Base-by-base conservation (phyloP, 2,888 invertebrate genomes). In the Caenorhabditis japonica region DNA sequence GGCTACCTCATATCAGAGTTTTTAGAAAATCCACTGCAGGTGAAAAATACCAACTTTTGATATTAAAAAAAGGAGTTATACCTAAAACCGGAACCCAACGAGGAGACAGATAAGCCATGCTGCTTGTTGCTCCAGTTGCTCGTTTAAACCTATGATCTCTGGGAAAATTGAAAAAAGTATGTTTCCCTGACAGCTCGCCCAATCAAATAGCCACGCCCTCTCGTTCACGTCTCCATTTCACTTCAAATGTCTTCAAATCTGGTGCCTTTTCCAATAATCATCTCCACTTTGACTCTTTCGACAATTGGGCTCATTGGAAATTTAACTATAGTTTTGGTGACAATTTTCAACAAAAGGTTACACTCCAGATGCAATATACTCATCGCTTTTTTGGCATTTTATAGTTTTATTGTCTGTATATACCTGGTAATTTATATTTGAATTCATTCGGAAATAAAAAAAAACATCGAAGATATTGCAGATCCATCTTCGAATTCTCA, bases 221-320 rank as follows among this genome's bases (percentile, higher is more conserved):
- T 13, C 33, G 33, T 30, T 47, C 46, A 3, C 33, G 13, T 13
- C 41, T 7, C 34, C n/a, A n/a, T n/a, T n/a, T n/a, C n/a, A n/a
- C n/a, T n/a, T n/a, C n/a, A 25, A 15, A 64, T 64, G 64, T 47
- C 58, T 39, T 27, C 53, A 12, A 58, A 69, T 47, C 58, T 76
- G n/a, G 79, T 79, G n/a, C 75, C 79, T 13, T 25, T 46, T 17
- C 71, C 75, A 33, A 77, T 80, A 77, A 76, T 77, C 10, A 59
- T 44, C 38, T 68, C 76, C 10, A 80, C 77, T 12, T 12, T 77
- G 30, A n/a, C 62, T 17, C 43, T 77, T 13, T 80, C 79, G 13
- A 25, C 76, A 10, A 43, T 77, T 10, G 80, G 80, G 25, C 38
- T 76, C 12, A 23, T 77, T 36, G 77, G 76, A 2, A 80, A 80